phyloP scores from a whole-genome alignment of 2,797 vertebrate genomes.

The Lagocephalus sceleratus region DNA sequence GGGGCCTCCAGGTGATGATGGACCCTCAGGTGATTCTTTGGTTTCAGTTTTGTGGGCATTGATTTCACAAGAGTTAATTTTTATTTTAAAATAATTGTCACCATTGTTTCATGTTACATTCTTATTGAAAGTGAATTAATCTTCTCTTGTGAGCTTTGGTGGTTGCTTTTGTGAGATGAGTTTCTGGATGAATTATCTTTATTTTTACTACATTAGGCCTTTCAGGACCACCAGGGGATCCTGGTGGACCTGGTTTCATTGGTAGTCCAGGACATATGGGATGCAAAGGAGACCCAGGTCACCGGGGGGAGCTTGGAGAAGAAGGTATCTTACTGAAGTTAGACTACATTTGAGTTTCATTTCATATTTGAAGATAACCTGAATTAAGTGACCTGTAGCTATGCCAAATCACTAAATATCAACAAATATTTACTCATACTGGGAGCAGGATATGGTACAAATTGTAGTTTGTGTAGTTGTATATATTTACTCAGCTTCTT shows the following conservation, averaged over 20 bases:
- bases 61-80: too few relatives aligned
- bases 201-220: slow-evolving; percentile 39
- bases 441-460: too few relatives aligned
- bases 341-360: too few relatives aligned
- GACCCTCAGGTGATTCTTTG: slow-evolving; percentile 56
- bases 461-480: too few relatives aligned
- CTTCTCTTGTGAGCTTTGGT: too few relatives aligned
- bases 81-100: not conserved
- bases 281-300: slow-evolving; percentile 56
- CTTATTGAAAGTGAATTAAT: too few relatives aligned
- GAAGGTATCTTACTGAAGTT: slow-evolving; percentile 36
- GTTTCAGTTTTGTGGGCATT: not conserved
- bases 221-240: slow-evolving; percentile 54
- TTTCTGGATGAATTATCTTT: not conserved
- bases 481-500: too few relatives aligned
- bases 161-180: not conserved
- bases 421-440: too few relatives aligned
- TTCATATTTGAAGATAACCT: not conserved
- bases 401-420: too few relatives aligned
- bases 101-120: too few relatives aligned
- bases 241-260: slow-evolving; percentile 46
- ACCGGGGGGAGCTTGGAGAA: slow-evolving; percentile 34
- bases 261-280: slow-evolving; percentile 58
- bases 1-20: slow-evolving; percentile 56
- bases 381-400: not conserved